These are phyloP conservation scores for Acrocephalus kingi DNA, from an alignment of 2,113 vertebrate genomes.

Conservation along the genomic window DNA sequence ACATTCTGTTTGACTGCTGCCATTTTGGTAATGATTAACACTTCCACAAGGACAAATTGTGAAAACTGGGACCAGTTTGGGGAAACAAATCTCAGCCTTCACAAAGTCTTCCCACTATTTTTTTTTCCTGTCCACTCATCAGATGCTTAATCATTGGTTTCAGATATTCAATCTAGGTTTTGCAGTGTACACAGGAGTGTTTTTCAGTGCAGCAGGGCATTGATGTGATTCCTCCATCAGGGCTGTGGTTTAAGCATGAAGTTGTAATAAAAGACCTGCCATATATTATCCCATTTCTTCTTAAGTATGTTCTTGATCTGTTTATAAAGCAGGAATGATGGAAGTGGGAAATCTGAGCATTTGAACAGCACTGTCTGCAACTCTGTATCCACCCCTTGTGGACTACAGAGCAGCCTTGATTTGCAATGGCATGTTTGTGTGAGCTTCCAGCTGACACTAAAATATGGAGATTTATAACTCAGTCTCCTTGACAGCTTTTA, in stretches of 20 bases:
- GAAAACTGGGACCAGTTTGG: not conserved
- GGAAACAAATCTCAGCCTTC: not conserved
- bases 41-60: not conserved
- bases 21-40: slow-evolving; percentile 32
- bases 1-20: not conserved
- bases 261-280: not conserved
- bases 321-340: not conserved
- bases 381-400: not conserved
- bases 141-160: not conserved
- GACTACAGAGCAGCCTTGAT: not conserved
- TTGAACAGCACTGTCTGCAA: not conserved
- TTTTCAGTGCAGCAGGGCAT: not conserved
- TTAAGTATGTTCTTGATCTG: not conserved
- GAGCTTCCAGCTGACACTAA: not conserved
- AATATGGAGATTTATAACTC: not conserved
- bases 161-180: not conserved
- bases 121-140: not conserved
- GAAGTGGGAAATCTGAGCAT: not conserved
- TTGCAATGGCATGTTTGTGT: not conserved
- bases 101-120: not conserved
- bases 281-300: not conserved
- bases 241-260: not conserved
- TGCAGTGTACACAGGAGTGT: not conserved
- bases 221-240: not conserved
- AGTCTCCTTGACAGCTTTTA: not conserved